These are phyloP conservation scores for Acipenser ruthenus DNA, from an alignment of 2,797 vertebrate genomes.

Conservation along the genomic window DNA sequence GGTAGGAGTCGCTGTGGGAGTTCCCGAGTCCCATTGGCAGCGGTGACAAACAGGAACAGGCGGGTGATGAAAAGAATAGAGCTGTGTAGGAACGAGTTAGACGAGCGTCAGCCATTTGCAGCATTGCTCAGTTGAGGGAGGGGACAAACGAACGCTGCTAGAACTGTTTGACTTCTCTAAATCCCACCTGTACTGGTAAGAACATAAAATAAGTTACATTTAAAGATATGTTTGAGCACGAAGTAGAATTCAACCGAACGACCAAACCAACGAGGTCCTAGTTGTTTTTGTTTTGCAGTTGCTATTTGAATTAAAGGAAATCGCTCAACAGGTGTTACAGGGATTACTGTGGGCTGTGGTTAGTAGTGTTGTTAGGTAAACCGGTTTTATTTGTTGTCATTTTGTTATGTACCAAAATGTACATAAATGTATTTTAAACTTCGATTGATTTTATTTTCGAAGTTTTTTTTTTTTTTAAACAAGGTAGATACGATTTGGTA, in stretches of 20 bases:
- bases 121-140: conserved; percentile 24
- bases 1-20: conserved; percentile 14
- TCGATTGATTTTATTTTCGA: too few species aligned
- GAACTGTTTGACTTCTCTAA: conserved; percentile 12
- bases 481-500: too few species aligned
- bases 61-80: conserved; percentile 7
- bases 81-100: conserved; percentile 13
- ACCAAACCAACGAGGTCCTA: neutral
- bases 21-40: conserved; percentile 4
- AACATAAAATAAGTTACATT: neutral
- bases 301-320: conserved; percentile 33
- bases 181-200: conserved; percentile 35
- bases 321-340: conserved; percentile 55
- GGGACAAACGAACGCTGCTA: conserved; percentile 16
- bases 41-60: conserved; percentile 23
- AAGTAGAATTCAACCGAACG: too few species aligned
- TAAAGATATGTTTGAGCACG: neutral
- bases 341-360: conserved; percentile 43
- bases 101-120: conserved; percentile 48
- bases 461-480: too few species aligned
- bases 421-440: too few species aligned
- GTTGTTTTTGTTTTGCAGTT: conserved; percentile 21
- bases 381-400: too few species aligned
- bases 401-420: too few species aligned
- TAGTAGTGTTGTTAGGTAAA: neutral